Conservation (phyloP, 1,140 invertebrate genomes). For the Meloidogyne chitwoodi region DNA sequence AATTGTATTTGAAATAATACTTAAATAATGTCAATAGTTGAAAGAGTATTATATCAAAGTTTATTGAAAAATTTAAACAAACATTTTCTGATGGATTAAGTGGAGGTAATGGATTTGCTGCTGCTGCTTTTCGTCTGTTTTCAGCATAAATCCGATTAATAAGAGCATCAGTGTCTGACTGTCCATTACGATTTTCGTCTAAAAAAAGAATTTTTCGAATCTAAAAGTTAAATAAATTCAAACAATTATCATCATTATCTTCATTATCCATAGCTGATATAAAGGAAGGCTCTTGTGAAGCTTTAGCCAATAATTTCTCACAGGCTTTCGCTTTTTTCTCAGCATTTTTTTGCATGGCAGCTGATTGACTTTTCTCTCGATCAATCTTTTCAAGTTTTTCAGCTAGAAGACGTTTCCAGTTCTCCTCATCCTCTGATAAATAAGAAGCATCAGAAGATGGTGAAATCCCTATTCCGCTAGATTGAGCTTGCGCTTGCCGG, state of each 20-base stretch:
- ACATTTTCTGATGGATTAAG: background rate
- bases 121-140: slow-evolving; percentile 18
- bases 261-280: slow-evolving; percentile 5
- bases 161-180: slow-evolving; percentile 17
- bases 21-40: no score
- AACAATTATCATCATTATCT: background rate
- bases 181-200: slow-evolving; percentile 1
- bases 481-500: background rate
- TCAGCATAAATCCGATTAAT: slow-evolving; percentile 29
- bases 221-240: background rate
- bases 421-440: slow-evolving; percentile 13
- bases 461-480: background rate
- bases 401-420: slow-evolving; percentile 1
- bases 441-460: background rate
- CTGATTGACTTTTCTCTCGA: slow-evolving; percentile 11
- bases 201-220: background rate
- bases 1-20: background rate
- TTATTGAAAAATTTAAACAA: background rate
- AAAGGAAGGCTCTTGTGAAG: slow-evolving; percentile 8
- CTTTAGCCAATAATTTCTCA: background rate
- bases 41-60: background rate
- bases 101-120: background rate
- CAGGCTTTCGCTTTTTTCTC: slow-evolving; percentile 14
- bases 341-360: slow-evolving; percentile 3
- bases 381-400: slow-evolving; percentile 22